A percentile compares a stretch with the other conserved stretches of the same genome.
Evolutionary conservation across 2,888 invertebrate genomes (phyloP).

Genomic region (Xestia c-nigrum): DNA sequence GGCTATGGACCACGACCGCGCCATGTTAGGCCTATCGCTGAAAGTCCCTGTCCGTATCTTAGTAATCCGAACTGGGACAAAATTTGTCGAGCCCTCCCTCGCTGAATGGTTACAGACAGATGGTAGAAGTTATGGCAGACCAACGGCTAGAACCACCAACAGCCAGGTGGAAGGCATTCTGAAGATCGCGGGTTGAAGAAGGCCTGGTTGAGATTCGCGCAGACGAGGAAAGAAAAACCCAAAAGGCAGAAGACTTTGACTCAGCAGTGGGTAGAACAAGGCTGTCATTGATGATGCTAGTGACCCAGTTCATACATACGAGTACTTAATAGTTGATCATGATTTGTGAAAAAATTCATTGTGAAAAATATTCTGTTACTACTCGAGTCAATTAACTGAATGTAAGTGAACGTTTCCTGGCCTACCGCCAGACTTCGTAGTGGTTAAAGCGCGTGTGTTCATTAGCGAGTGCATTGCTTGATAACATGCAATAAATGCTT

Average conservation of each 20-base stretch:
- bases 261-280: background rate
- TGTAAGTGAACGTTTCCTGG: conserved; percentile 47
- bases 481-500: background rate
- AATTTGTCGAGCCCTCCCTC: background rate
- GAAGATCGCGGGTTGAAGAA: background rate
- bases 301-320: background rate
- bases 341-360: conserved; percentile 18
- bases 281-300: background rate
- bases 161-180: background rate
- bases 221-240: background rate
- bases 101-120: background rate
- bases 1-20: background rate
- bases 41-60: background rate
- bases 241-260: background rate
- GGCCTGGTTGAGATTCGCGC: background rate
- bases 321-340: background rate
- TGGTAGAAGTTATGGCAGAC: background rate
- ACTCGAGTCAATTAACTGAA: conserved; percentile 48
- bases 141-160: background rate
- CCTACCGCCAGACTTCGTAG: conserved; percentile 45
- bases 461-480: conserved; percentile 39
- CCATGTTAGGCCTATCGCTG: background rate
- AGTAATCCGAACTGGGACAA: background rate
- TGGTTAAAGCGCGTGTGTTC: conserved; percentile 40
- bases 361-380: conserved; percentile 30